Conservation (phyloP, 2,888 invertebrate species). For the Charanyca ferruginea region DNA sequence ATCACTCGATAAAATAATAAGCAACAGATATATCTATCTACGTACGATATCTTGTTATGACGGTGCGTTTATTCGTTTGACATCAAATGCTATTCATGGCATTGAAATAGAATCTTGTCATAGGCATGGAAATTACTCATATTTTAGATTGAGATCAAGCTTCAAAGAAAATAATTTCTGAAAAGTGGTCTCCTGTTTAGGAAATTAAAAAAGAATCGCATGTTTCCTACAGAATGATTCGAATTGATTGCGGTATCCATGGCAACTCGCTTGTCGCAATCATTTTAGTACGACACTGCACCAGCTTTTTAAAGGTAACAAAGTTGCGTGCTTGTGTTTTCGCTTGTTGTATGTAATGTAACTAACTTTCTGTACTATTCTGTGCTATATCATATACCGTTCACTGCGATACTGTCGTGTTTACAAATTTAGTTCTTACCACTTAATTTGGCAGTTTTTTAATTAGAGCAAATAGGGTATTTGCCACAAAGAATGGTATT, state of each 20-base stretch:
- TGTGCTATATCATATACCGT: too few species aligned
- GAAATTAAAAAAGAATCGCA: too few species aligned
- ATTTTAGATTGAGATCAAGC: neutral
- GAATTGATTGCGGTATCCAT: slow-evolving; percentile 24
- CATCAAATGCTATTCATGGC: slow-evolving; percentile 16
- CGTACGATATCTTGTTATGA: slow-evolving; percentile 22
- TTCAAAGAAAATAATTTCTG: neutral
- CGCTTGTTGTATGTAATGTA: too few species aligned
- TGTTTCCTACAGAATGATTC: slow-evolving; percentile 23
- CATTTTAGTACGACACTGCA: neutral
- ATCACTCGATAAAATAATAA: slow-evolving; percentile 29
- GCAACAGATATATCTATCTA: slow-evolving; percentile 19
- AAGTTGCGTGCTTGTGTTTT: neutral
- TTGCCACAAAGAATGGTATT: too few species aligned
- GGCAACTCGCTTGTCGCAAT: slow-evolving; percentile 21
- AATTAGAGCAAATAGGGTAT: too few species aligned
- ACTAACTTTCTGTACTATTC: too few species aligned
- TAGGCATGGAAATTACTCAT: slow-evolving; percentile 7
- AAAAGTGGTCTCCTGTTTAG: neutral
- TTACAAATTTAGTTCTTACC: too few species aligned
- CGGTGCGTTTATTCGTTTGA: slow-evolving; percentile 22
- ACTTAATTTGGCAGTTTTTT: too few species aligned
- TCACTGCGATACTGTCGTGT: too few species aligned
- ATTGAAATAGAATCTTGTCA: slow-evolving; percentile 16
- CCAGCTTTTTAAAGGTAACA: neutral